Evolutionary conservation across 2,113 vertebrate genomes (phyloP).

Genomic region (Phylloscopus trochilus): DNA sequence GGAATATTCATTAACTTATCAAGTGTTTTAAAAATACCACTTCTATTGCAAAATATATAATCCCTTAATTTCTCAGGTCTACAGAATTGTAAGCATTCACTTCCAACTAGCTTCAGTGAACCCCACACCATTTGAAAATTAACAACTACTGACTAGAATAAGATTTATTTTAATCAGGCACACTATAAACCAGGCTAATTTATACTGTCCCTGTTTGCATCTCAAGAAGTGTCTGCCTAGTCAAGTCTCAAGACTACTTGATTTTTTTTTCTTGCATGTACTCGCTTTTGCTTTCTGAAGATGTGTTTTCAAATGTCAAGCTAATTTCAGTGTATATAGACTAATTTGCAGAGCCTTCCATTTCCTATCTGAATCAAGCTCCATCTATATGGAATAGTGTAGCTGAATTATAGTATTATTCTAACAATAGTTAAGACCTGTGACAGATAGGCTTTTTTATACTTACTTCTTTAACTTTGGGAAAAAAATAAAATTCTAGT

Average conservation of each 20-base stretch:
- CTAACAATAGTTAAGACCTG: background rate
- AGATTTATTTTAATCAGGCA: background rate
- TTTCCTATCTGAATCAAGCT: background rate
- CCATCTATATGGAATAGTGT: background rate
- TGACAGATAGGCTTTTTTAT: background rate
- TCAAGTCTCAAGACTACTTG: background rate
- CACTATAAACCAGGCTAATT: background rate
- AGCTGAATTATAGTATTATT: background rate
- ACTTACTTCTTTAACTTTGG: background rate
- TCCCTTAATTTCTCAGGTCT: background rate
- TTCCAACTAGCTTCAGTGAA: background rate
- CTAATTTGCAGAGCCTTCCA: background rate
- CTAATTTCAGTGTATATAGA: background rate
- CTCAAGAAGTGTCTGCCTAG: background rate
- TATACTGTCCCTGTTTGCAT: background rate
- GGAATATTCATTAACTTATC: background rate
- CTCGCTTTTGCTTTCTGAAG: background rate
- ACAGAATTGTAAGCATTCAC: background rate
- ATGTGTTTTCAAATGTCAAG: background rate
- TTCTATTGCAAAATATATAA: background rate
- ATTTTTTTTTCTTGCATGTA: background rate
- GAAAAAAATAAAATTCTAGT: background rate
- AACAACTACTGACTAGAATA: background rate
- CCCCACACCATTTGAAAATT: background rate
- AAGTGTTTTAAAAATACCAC: background rate